Evolutionary conservation across 2,888 invertebrate genomes (phyloP), one percentile per base, ranked within the genome.

Genomic region (Platypus cylindrus): DNA sequence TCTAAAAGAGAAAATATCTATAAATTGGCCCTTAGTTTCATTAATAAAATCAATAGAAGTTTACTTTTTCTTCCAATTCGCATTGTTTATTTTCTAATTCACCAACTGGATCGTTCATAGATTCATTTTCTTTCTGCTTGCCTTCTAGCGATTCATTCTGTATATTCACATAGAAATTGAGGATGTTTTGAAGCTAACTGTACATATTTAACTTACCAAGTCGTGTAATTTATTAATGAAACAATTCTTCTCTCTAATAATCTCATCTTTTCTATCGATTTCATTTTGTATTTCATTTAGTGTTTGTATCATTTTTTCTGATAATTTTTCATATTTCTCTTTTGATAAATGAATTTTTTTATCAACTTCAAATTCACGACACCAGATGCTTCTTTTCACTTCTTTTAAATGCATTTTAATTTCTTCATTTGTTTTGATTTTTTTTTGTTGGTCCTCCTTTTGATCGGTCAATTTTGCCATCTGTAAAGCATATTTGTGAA

Each of bases 311-410:
- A 40, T 40, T 34, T 40, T 40, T 3, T 40, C 30, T 2, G 35
- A 20, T 22, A 43, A 27, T 26, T 37, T 40, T 17, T 14, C 17
- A 29, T 40, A 41, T 23, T 37, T 36, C 26, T 43, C 38, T 20
- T 27, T 31, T 17, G 38, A 22, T 18, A 13, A 31, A 2, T 38
- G 38, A 8, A 32, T 37, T 38, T 41, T 34, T 24, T 38, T 34
- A 24, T 34, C 41, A 9, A 25, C 38, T 25, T 43, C 40, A 26
- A 41, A 41, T 17, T 43, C 40, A 12, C 43, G 26, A 14, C 36
- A 16, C 40, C 40, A 44, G 8, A 41, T 45, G 20, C 42, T 45
- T 27, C 39, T 29, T 36, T 40, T 35, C 5, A 45, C 40, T 34
- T 40, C 40, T 7, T 36, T 29, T 7, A 45, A 27, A n/a, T 45